Evolutionary conservation across 2,797 vertebrate genomes (phyloP).

Genomic region (Brachyalestes nurse): DNA sequence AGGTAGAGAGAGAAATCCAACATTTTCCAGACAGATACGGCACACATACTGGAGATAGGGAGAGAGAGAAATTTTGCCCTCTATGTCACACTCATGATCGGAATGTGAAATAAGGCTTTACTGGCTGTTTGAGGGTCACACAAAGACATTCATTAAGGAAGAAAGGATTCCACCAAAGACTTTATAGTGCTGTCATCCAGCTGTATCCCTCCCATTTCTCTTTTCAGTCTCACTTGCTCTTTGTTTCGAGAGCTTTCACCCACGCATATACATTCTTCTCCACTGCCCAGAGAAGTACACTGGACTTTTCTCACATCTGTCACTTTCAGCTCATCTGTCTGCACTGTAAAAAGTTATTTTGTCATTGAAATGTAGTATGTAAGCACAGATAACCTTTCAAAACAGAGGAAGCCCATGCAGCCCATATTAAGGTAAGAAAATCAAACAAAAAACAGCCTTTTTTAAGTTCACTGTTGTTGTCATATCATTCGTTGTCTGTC

Average conservation of each 20-base stretch:
- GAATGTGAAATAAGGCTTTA: slow-evolving; percentile 39
- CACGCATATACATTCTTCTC: slow-evolving; percentile 7
- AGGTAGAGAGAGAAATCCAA: slow-evolving; percentile 10
- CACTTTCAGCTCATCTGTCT: slow-evolving; percentile 7
- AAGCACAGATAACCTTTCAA: no score
- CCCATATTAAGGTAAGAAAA: no score
- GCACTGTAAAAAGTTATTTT: background rate
- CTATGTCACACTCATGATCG: slow-evolving; percentile 30
- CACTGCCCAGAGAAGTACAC: background rate
- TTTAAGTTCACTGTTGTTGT: no score
- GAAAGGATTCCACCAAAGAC: slow-evolving; percentile 34
- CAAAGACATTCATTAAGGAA: slow-evolving; percentile 44
- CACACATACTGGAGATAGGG: slow-evolving; percentile 7
- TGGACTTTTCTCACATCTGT: background rate
- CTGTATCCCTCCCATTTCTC: slow-evolving; percentile 17
- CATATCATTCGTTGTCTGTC: no score
- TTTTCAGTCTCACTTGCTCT: slow-evolving; percentile 3
- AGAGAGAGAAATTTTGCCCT: slow-evolving; percentile 38
- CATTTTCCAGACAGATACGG: slow-evolving; percentile 24
- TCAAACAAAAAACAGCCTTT: no score
- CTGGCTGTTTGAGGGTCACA: slow-evolving; percentile 40
- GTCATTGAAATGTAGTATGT: no score
- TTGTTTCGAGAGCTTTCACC: background rate
- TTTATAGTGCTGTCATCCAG: background rate
- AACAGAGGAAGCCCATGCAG: no score